These are phyloP conservation scores for Catalaphyllia jardinei DNA, from an alignment of 64 coral and sea anemone species.

Conservation along the genomic window DNA sequence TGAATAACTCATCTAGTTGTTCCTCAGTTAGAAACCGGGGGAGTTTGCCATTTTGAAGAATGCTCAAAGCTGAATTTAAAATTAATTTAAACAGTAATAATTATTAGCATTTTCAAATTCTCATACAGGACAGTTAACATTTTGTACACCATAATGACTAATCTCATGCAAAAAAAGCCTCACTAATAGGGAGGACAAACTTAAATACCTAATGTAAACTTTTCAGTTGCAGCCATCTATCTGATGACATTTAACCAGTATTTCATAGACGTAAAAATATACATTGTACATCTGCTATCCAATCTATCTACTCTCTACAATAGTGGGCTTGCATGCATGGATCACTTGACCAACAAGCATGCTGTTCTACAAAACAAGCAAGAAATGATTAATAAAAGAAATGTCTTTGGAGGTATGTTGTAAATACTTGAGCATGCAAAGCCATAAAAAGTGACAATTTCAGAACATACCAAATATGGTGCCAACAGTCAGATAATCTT, in stretches of 20 bases:
- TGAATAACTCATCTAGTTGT: neutral
- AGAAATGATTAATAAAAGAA: neutral
- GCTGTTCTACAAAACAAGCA: neutral
- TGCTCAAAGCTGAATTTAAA: neutral
- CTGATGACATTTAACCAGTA: neutral
- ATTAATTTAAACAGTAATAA: too few relatives aligned
- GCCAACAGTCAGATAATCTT: neutral
- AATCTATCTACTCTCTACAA: too few relatives aligned
- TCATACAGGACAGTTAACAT: neutral
- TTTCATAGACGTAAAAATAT: neutral
- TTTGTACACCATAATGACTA: neutral
- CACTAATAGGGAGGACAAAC: neutral
- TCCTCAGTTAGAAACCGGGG: neutral
- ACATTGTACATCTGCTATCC: neutral
- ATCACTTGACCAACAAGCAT: neutral
- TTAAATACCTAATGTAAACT: neutral
- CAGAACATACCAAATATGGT: neutral
- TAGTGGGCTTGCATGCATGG: too few relatives aligned
- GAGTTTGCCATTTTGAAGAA: slow-evolving; percentile 1
- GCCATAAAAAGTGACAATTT: neutral
- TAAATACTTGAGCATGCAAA: neutral
- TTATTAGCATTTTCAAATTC: too few relatives aligned
- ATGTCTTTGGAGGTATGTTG: neutral
- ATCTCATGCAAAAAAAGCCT: neutral
- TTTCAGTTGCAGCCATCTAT: slow-evolving; percentile 9